Percentiles rank a stretch among this genome's conserved stretches.
phyloP scores from a whole-genome alignment of 2,113 vertebrate genomes.

The Nothoprocta perdicaria region DNA sequence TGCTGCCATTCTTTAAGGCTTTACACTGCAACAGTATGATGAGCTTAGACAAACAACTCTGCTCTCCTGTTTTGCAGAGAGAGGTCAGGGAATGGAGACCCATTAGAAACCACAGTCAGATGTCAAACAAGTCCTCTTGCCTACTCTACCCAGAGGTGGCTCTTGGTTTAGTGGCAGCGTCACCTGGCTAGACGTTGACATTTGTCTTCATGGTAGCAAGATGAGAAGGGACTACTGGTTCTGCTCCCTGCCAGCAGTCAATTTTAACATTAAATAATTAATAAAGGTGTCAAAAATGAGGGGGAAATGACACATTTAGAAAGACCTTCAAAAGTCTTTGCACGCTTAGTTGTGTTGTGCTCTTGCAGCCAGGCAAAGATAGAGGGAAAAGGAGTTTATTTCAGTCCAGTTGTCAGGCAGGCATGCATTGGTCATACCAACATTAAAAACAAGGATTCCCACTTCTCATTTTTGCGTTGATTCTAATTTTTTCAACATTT shows the following conservation, averaged over 20 bases:
- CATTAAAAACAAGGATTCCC: neutral
- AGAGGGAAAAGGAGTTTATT: neutral
- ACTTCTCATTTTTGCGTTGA: neutral
- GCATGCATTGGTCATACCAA: neutral
- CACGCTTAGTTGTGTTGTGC: neutral
- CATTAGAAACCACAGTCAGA: neutral
- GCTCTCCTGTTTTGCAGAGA: neutral
- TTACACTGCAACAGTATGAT: neutral
- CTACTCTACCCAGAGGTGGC: neutral
- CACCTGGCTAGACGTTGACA: neutral
- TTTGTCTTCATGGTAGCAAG: neutral
- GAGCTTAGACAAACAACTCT: neutral
- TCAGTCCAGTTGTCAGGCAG: neutral
- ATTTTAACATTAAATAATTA: neutral
- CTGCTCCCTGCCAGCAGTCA: neutral
- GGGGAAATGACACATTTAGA: neutral
- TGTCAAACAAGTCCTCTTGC: neutral
- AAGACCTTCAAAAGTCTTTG: neutral
- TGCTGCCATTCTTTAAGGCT: neutral
- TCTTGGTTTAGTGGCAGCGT: neutral
- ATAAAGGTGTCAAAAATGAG: neutral
- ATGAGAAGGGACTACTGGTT: neutral
- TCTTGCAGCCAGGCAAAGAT: neutral
- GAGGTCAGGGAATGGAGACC: neutral
- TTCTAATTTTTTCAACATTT: neutral